Conservation (phyloP, 2,797 vertebrate genomes). For the Trematomus bernacchii region DNA sequence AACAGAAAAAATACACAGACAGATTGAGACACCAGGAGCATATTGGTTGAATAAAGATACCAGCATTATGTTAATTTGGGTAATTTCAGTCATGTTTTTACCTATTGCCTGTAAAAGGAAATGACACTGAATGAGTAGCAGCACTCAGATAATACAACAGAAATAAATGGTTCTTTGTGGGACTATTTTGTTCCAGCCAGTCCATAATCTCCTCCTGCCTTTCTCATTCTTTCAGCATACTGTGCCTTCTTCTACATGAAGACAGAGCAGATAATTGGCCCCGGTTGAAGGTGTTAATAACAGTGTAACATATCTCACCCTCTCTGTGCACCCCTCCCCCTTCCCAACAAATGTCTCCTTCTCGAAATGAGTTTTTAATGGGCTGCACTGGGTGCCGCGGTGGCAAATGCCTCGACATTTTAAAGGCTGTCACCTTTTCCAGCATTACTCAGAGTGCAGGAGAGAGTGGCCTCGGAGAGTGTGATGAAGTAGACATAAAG, state of each 20-base stretch:
- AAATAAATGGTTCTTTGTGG: neutral
- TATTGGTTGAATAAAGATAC: neutral
- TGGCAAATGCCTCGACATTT: slow-evolving; percentile 22
- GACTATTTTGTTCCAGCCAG: neutral
- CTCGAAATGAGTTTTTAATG: slow-evolving; percentile 54
- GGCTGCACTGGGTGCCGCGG: neutral
- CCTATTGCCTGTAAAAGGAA: neutral
- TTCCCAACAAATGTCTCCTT: slow-evolving; percentile 27
- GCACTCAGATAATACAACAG: neutral
- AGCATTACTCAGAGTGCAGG: slow-evolving; percentile 21
- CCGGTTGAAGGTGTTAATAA: slow-evolving; percentile 36
- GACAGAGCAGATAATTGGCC: slow-evolving; percentile 35
- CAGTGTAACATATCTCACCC: slow-evolving; percentile 16
- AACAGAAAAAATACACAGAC: too few species aligned
- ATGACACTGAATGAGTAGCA: slow-evolving; percentile 9
- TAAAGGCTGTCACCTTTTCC: slow-evolving; percentile 2
- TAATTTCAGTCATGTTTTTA: slow-evolving; percentile 1
- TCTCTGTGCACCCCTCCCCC: neutral
- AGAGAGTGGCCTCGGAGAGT: slow-evolving; percentile 30
- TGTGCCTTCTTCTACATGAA: slow-evolving; percentile 5
- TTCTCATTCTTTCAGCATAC: neutral
- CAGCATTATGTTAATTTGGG: neutral
- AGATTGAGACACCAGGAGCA: neutral
- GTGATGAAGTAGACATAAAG: slow-evolving; percentile 25
- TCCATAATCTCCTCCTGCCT: slow-evolving; percentile 2